These are phyloP conservation scores for Achroia grisella DNA, from an alignment of 1,140 invertebrate species.

Conservation along the genomic window DNA sequence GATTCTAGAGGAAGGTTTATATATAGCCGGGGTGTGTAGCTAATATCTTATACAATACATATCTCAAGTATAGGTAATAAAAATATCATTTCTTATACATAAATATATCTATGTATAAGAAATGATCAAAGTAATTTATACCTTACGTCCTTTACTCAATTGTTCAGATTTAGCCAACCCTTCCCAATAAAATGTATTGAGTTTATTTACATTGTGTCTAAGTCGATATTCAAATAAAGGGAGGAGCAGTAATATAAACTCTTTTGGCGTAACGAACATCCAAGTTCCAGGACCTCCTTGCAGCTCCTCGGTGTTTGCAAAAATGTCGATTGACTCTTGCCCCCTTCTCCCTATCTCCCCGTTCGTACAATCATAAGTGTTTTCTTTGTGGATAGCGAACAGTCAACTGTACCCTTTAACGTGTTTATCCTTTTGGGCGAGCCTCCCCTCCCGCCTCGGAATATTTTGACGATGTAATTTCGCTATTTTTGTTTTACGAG, in stretches of 20 bases:
- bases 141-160: too few relatives aligned
- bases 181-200: too few relatives aligned
- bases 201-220: too few relatives aligned
- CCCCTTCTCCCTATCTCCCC: conserved; percentile 15
- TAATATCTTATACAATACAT: too few relatives aligned
- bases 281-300: conserved; percentile 1
- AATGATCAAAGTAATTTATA: too few relatives aligned
- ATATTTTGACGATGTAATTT: conserved; percentile 14
- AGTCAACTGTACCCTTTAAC: conserved; percentile 54
- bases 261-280: neutral
- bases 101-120: too few relatives aligned
- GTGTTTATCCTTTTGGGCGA: conserved; percentile 58
- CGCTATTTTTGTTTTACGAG: conserved; percentile 12
- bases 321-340: conserved; percentile 55
- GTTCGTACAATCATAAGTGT: conserved; percentile 52
- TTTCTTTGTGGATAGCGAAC: conserved; percentile 64
- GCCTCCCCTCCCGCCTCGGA: conserved; percentile 28
- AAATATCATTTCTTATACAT: too few relatives aligned
- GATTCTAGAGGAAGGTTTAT: too few relatives aligned
- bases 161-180: too few relatives aligned
- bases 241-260: neutral
- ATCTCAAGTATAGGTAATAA: too few relatives aligned
- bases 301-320: conserved; percentile 23
- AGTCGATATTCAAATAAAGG: neutral
- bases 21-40: too few relatives aligned